Evolutionary conservation across 2,797 vertebrate genomes (phyloP).

Genomic region (Mormyrops boulengeri): DNA sequence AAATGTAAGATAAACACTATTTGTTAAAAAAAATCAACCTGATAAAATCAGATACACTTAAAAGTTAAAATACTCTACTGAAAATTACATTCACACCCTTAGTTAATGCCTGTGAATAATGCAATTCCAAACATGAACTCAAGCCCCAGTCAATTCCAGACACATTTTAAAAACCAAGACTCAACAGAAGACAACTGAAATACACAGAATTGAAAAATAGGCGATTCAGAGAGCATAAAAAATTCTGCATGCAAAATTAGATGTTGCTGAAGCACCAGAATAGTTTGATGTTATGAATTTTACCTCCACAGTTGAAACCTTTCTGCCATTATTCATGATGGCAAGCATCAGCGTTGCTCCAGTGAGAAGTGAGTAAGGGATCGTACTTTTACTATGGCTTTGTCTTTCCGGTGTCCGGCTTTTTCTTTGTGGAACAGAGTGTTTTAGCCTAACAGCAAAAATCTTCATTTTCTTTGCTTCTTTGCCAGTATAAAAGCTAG

Average conservation of each 20-base stretch:
- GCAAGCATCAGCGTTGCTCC: not conserved
- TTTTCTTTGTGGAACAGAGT: not conserved
- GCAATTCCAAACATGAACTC: not conserved
- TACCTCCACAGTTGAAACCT: not conserved
- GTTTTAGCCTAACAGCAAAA: not conserved
- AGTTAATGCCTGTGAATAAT: slow-evolving; percentile 12
- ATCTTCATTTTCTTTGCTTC: not conserved
- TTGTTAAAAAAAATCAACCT: slow-evolving; percentile 7
- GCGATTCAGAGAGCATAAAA: not conserved
- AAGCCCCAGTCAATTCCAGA: not conserved
- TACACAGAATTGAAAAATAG: not conserved
- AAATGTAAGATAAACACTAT: not conserved
- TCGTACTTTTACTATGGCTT: not conserved
- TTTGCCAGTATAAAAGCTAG: not conserved
- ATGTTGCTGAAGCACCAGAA: not conserved
- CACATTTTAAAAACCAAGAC: slow-evolving; percentile 19
- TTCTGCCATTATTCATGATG: not conserved
- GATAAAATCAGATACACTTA: not conserved
- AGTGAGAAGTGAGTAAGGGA: not conserved
- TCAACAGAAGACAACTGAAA: slow-evolving; percentile 19
- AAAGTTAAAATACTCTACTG: slow-evolving; percentile 13
- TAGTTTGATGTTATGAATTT: not conserved
- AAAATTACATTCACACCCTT: slow-evolving; percentile 10
- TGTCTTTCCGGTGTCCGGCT: not conserved
- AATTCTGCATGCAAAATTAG: not conserved